A percentile compares a stretch with the other conserved stretches of the same genome.
Conservation (phyloP, 2,113 vertebrate genomes). For the Gambusia affinis region DNA sequence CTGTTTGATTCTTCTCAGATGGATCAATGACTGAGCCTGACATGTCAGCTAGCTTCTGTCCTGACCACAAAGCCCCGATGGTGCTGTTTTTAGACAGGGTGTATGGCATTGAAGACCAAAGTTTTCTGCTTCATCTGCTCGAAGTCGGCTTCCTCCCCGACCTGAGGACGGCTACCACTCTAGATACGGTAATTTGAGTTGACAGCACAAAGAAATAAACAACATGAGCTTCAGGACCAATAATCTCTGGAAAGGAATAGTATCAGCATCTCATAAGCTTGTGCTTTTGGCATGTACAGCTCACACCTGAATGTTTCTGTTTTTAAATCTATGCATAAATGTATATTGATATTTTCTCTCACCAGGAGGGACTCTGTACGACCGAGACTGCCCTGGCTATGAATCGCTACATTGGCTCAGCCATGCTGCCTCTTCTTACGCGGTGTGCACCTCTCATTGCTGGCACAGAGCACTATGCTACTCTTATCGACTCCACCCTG, state of each 20-base stretch:
- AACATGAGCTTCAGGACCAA: conserved; percentile 7
- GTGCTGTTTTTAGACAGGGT: conserved; percentile 97
- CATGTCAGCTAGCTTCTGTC: conserved; percentile 95
- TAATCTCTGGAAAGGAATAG: conserved; percentile 10
- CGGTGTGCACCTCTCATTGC: conserved; percentile 94
- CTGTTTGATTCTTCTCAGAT: conserved; percentile 77
- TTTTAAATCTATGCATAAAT: too few relatives aligned
- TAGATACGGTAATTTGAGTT: conserved; percentile 88
- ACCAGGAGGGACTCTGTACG: conserved; percentile 91
- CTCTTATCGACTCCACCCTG: conserved; percentile 92
- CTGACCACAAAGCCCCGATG: conserved; percentile 98
- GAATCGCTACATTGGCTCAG: conserved; percentile 94
- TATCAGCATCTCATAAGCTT: conserved; percentile 13
- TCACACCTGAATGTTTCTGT: too few relatives aligned
- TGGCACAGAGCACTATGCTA: conserved; percentile 90
- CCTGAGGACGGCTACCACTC: conserved; percentile 90
- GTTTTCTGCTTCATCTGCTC: conserved; percentile 92
- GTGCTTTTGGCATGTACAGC: background rate
- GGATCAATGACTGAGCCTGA: conserved; percentile 91
- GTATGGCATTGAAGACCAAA: conserved; percentile 95
- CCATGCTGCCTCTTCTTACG: conserved; percentile 92
- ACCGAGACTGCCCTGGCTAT: conserved; percentile 95
- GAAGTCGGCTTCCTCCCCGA: conserved; percentile 98
- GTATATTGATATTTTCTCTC: conserved; percentile 10
- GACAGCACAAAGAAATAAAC: conserved; percentile 9